Percentiles rank a stretch among this genome's conserved stretches.
Evolutionary conservation across 1,140 invertebrate species (phyloP).

Genomic region (Pseudomyrmex pallidus): DNA sequence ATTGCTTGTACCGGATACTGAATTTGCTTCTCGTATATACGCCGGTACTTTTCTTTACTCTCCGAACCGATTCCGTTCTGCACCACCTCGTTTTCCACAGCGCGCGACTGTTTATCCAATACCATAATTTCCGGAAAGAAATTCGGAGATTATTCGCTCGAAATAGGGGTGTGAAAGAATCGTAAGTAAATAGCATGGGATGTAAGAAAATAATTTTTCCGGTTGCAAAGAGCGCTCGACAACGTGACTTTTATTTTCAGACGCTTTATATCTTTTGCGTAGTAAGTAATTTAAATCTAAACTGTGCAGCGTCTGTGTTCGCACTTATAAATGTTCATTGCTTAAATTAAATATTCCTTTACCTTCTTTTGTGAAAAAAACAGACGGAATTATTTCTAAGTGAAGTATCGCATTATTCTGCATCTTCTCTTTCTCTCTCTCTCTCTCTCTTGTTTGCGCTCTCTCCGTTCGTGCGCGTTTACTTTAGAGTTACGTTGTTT

Average conservation of each 20-base stretch:
- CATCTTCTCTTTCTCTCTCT: neutral
- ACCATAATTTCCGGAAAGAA: conserved; percentile 31
- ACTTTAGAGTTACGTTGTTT: conserved; percentile 45
- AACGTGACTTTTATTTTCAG: conserved; percentile 1
- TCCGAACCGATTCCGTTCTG: neutral
- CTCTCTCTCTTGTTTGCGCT: no score
- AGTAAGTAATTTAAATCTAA: conserved; percentile 16
- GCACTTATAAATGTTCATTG: neutral
- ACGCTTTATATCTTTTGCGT: neutral
- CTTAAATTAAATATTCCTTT: conserved; percentile 10
- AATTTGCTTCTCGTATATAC: conserved; percentile 26
- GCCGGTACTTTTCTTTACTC: neutral
- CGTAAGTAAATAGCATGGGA: neutral
- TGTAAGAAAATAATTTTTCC: neutral
- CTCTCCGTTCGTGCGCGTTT: neutral
- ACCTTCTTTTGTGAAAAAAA: neutral
- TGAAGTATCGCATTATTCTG: neutral
- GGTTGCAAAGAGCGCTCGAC: neutral
- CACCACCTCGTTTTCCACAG: neutral
- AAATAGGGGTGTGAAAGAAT: neutral
- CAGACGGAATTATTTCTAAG: neutral
- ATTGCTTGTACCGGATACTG: conserved; percentile 44
- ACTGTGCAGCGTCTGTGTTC: neutral
- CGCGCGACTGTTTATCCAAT: conserved; percentile 20
- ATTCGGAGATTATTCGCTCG: conserved; percentile 15